These are phyloP conservation scores for Philhelius pedissequus DNA, from an alignment of 2,888 invertebrate genomes.

Conservation along the genomic window DNA sequence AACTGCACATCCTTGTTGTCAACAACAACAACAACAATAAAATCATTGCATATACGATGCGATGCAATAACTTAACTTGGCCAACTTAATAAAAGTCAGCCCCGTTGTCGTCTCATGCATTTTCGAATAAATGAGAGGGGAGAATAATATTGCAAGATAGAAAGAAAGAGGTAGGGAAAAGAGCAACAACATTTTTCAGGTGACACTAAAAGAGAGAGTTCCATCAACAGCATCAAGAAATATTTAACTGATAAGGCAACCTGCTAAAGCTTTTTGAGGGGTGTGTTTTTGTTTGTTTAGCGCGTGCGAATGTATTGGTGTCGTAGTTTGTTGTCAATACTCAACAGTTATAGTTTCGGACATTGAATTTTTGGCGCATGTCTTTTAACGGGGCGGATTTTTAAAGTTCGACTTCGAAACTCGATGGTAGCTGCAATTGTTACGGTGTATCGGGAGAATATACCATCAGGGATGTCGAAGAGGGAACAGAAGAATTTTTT, in stretches of 20 bases:
- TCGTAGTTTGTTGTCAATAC: slow-evolving; percentile 61
- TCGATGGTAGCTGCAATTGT: slow-evolving; percentile 45
- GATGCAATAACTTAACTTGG: slow-evolving; percentile 47
- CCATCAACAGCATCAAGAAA: background rate
- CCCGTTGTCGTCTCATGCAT: slow-evolving; percentile 25
- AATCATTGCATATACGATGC: slow-evolving; percentile 16
- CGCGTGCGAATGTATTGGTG: slow-evolving; percentile 29
- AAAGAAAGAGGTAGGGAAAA: background rate
- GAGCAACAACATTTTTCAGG: background rate
- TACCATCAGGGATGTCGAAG: slow-evolving; percentile 35
- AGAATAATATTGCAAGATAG: background rate
- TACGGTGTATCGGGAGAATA: background rate
- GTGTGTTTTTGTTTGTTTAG: slow-evolving; percentile 69
- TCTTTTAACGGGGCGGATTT: slow-evolving; percentile 49
- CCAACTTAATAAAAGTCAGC: slow-evolving; percentile 45
- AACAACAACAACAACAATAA: slow-evolving; percentile 37
- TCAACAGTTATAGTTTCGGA: slow-evolving; percentile 69
- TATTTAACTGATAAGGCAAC: slow-evolving; percentile 59
- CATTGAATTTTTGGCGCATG: slow-evolving; percentile 49
- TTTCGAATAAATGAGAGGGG: slow-evolving; percentile 43
- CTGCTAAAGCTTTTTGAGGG: slow-evolving; percentile 58
- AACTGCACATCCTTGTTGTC: slow-evolving; percentile 17
- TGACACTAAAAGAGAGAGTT: background rate
- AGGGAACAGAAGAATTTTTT: background rate
- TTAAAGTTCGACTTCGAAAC: slow-evolving; percentile 40